A percentile compares a stretch with the other conserved stretches of the same genome.
Evolutionary conservation across 1,140 invertebrate species (phyloP).

Genomic region (Oedothorax gibbosus): DNA sequence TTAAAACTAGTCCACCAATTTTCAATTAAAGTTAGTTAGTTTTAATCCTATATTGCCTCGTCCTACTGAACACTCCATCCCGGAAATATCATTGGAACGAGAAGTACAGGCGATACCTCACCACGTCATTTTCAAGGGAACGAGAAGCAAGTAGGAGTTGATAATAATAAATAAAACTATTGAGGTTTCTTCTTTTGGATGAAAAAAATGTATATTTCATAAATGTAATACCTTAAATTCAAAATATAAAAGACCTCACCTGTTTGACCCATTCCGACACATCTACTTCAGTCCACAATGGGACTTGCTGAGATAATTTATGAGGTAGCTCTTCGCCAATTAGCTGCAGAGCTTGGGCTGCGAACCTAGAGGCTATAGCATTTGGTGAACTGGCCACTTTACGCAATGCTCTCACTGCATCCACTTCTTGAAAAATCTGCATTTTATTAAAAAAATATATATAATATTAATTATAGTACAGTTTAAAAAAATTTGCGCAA

Average conservation of each 20-base stretch:
- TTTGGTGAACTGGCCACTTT: slow-evolving; percentile 98
- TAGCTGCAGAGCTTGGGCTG: slow-evolving; percentile 91
- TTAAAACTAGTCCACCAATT: too few relatives aligned
- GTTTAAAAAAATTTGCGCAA: not conserved
- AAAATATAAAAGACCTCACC: slow-evolving; percentile 66
- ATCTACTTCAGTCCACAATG: slow-evolving; percentile 96
- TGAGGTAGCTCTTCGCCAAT: slow-evolving; percentile 98
- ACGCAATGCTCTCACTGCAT: slow-evolving; percentile 94
- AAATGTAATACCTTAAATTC: too few relatives aligned
- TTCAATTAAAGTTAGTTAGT: too few relatives aligned
- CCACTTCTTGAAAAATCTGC: slow-evolving; percentile 90
- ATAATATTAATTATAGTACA: not conserved
- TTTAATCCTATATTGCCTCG: too few relatives aligned
- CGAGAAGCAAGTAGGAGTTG: too few relatives aligned
- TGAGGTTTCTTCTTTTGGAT: too few relatives aligned
- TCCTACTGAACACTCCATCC: too few relatives aligned
- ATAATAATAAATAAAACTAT: too few relatives aligned
- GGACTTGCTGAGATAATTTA: slow-evolving; percentile 97
- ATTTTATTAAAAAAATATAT: not conserved
- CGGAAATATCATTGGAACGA: too few relatives aligned
- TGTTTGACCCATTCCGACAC: slow-evolving; percentile 98
- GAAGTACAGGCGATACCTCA: too few relatives aligned
- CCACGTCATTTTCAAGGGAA: too few relatives aligned
- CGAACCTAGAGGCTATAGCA: slow-evolving; percentile 96
- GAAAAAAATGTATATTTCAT: too few relatives aligned